Evolutionary conservation across 1,140 invertebrate genomes (phyloP).

Genomic region (Bombus confusus): DNA sequence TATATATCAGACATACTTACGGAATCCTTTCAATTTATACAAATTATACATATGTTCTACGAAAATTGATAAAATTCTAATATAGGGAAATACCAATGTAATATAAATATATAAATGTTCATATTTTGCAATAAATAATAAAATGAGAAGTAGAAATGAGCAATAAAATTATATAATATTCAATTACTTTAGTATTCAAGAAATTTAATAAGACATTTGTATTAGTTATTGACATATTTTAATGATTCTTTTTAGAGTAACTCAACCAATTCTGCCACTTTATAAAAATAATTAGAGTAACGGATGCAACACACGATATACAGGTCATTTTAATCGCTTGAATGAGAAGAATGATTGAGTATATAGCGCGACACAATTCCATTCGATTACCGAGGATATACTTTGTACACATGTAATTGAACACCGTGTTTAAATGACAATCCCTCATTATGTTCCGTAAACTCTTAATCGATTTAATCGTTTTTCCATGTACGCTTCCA

Average conservation of each 20-base stretch:
- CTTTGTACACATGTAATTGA: neutral
- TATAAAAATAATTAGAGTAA: conserved; percentile 1
- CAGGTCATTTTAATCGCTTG: conserved; percentile 13
- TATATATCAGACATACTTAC: neutral
- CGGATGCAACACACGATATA: neutral
- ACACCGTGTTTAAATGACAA: neutral
- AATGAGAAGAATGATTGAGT: conserved; percentile 7
- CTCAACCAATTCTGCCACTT: neutral
- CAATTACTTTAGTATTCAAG: neutral
- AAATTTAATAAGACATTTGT: neutral
- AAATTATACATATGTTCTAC: neutral
- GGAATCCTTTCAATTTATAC: neutral
- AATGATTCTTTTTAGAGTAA: neutral
- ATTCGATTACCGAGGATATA: neutral
- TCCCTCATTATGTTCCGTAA: neutral
- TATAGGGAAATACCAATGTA: neutral
- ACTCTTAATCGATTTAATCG: neutral
- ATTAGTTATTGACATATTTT: neutral
- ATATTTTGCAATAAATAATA: neutral
- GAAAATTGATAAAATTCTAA: neutral
- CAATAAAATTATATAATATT: neutral
- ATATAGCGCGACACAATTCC: conserved; percentile 8
- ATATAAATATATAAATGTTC: neutral
- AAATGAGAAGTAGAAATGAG: neutral
- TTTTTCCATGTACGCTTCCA: neutral